phyloP scores from a whole-genome alignment of 2,113 vertebrate genomes.

The Rhineura floridana region DNA sequence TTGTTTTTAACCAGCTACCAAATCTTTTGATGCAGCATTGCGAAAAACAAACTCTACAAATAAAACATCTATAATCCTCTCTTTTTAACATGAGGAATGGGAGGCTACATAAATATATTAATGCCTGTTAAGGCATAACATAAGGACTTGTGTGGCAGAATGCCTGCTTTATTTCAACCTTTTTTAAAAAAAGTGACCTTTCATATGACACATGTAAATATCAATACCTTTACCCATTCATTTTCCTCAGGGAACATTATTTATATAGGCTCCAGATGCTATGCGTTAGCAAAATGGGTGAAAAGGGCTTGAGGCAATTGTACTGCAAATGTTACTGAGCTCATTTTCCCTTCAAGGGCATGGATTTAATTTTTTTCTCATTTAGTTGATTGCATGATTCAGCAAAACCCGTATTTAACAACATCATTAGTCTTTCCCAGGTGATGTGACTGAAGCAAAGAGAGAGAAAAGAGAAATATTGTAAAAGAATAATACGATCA shows the following conservation, averaged over 20 bases:
- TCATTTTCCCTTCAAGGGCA: constrained; percentile 41
- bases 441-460: constrained; percentile 43
- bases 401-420: constrained; percentile 16
- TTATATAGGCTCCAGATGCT: constrained; percentile 56
- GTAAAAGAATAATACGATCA: constrained; percentile 9
- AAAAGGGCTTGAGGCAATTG: constrained; percentile 42
- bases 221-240: constrained; percentile 36
- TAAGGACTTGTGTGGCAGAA: background rate
- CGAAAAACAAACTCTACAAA: background rate
- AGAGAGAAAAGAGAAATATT: background rate
- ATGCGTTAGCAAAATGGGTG: constrained; percentile 41
- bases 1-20: background rate
- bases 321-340: constrained; percentile 60
- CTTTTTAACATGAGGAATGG: background rate
- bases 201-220: constrained; percentile 33
- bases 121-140: constrained; percentile 3
- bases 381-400: constrained; percentile 48
- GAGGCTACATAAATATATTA: background rate
- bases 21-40: background rate
- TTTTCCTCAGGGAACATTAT: constrained; percentile 30
- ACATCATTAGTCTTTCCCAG: constrained; percentile 44
- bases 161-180: constrained; percentile 36
- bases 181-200: constrained; percentile 46
- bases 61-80: background rate
- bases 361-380: constrained; percentile 59